These are phyloP conservation scores for Drosophila repleta DNA, from an alignment of 1,140 invertebrate species.

Conservation along the genomic window DNA sequence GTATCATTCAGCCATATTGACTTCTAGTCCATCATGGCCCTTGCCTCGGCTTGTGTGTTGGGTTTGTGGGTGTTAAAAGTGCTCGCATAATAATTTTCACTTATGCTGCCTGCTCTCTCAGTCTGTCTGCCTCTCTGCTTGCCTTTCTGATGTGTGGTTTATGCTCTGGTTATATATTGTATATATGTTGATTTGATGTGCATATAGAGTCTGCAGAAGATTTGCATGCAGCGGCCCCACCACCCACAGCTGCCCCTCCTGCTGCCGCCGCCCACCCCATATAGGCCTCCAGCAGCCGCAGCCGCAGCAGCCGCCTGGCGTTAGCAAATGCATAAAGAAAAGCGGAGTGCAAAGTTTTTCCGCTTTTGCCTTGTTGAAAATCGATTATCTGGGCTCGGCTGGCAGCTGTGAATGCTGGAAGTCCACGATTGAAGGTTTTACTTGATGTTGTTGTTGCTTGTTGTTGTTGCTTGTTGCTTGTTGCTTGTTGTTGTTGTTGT, in stretches of 20 bases:
- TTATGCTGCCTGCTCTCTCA: constrained; percentile 3
- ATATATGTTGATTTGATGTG: constrained; percentile 6
- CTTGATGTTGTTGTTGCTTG: neutral
- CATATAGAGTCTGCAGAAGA: neutral
- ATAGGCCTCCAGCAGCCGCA: too few species aligned
- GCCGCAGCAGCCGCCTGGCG: too few species aligned
- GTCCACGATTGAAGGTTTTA: neutral
- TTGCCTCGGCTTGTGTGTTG: too few species aligned
- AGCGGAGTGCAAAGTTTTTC: constrained; percentile 25
- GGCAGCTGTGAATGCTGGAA: neutral
- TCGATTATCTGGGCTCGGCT: constrained; percentile 34
- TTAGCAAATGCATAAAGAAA: constrained; percentile 37
- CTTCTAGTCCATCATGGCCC: too few species aligned
- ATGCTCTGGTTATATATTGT: constrained; percentile 2
- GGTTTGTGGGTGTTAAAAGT: neutral
- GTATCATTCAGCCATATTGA: too few species aligned
- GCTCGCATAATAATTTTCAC: constrained; percentile 24
- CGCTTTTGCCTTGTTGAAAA: constrained; percentile 29
- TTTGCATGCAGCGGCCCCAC: too few species aligned
- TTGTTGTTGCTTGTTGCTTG: neutral
- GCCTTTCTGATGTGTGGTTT: constrained; percentile 2
- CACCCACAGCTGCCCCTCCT: too few species aligned
- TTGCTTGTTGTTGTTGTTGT: constrained; percentile 14
- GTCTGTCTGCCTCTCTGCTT: neutral
- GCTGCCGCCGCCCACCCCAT: neutral